Evolutionary conservation across 2,113 vertebrate species (phyloP).

Genomic region (Phaetusa simplex): DNA sequence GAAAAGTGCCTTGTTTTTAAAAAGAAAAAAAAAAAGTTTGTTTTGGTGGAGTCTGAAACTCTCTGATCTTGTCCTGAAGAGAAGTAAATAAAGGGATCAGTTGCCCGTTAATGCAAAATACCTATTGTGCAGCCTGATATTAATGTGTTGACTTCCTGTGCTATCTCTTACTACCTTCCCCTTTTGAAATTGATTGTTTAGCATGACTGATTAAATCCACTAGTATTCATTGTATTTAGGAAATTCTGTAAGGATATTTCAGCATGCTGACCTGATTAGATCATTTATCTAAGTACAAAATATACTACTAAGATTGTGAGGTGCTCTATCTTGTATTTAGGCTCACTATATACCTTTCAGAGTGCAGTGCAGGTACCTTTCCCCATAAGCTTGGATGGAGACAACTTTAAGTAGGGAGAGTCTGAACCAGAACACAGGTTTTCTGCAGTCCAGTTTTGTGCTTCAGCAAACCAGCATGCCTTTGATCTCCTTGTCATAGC

Average conservation of each 20-base stretch:
- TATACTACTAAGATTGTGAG: rapidly evolving
- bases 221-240: neutral
- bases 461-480: neutral
- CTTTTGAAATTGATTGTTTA: neutral
- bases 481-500: neutral
- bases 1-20: neutral
- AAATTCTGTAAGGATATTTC: neutral
- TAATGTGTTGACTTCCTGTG: neutral
- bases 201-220: neutral
- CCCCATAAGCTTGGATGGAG: neutral
- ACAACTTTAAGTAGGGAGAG: neutral
- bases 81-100: neutral
- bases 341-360: neutral
- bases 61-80: neutral
- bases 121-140: neutral
- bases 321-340: neutral
- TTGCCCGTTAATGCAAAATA: neutral
- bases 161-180: neutral
- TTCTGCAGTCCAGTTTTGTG: neutral
- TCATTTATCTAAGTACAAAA: neutral
- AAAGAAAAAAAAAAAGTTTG: neutral
- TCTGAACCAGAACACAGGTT: neutral
- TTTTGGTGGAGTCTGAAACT: neutral
- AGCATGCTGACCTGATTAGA: neutral
- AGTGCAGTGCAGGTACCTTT: neutral